phyloP scores from a whole-genome alignment of 2,113 vertebrate species.

The Echinops telfairi region DNA sequence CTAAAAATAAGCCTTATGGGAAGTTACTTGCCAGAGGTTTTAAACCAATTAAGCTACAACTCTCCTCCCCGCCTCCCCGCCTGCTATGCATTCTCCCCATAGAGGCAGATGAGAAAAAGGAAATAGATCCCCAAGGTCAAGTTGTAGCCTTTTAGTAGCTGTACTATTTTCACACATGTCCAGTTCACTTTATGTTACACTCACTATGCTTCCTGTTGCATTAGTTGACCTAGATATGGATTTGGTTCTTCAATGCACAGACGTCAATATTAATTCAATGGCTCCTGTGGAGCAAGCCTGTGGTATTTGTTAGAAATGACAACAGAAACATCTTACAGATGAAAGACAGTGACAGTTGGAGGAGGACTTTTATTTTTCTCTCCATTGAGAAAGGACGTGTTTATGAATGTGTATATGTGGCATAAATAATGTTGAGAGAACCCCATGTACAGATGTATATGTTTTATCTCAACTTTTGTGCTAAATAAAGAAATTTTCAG shows the following conservation, averaged over 20 bases:
- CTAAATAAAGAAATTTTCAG: too few relatives aligned
- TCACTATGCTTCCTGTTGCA: neutral
- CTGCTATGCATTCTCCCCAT: too few relatives aligned
- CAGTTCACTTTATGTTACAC: neutral
- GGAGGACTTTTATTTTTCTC: neutral
- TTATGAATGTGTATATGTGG: neutral
- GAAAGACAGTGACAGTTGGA: neutral
- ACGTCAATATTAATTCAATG: neutral
- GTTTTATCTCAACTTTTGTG: too few relatives aligned
- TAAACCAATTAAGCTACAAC: neutral
- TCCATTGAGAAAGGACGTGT: neutral
- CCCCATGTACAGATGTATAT: too few relatives aligned
- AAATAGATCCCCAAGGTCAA: too few relatives aligned
- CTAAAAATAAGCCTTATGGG: neutral
- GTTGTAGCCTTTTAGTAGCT: too few relatives aligned
- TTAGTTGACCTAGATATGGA: neutral
- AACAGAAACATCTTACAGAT: neutral
- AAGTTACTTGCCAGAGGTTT: neutral
- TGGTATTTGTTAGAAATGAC: neutral
- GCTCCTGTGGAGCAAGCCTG: neutral
- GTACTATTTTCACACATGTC: too few relatives aligned
- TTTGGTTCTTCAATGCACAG: neutral
- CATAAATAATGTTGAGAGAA: too few relatives aligned
- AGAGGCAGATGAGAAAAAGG: too few relatives aligned
- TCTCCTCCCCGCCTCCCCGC: neutral